A percentile compares a stretch with the other conserved stretches of the same genome.
Conservation (phyloP, 2,797 vertebrate species). For the Neoniphon sammara region DNA sequence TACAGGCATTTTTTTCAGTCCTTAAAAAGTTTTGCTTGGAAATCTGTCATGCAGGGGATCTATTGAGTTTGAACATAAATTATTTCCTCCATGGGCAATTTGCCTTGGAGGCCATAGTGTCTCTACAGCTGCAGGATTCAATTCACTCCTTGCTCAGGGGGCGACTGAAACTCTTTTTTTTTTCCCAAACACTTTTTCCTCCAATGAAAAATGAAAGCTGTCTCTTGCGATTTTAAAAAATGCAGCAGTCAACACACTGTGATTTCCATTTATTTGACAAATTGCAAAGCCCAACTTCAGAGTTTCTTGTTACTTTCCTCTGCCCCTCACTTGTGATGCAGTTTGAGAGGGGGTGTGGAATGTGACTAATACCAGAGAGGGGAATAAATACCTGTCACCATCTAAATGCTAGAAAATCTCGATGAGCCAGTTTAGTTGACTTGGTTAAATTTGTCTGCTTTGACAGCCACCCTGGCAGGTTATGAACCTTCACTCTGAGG, state of each 20-base stretch:
- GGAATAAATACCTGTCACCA: slow-evolving; percentile 35
- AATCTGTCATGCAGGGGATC: too few species aligned
- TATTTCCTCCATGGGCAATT: background rate
- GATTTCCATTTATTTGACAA: slow-evolving; percentile 32
- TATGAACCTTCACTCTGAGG: background rate
- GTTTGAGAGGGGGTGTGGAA: background rate
- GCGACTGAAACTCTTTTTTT: background rate
- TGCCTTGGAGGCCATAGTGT: background rate
- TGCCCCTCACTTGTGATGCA: slow-evolving; percentile 25
- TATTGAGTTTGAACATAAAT: background rate
- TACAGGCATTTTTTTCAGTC: too few species aligned
- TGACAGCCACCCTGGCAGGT: background rate
- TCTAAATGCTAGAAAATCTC: background rate
- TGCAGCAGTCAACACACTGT: slow-evolving; percentile 13
- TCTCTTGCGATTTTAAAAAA: slow-evolving; percentile 18
- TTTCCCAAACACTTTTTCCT: background rate
- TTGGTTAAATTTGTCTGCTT: background rate
- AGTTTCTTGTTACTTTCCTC: slow-evolving; percentile 19
- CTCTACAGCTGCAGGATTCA: background rate
- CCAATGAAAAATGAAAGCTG: background rate
- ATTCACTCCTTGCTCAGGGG: background rate
- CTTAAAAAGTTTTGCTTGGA: too few species aligned
- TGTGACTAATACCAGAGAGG: slow-evolving; percentile 15
- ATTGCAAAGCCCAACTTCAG: slow-evolving; percentile 16
- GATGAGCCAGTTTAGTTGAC: background rate